phyloP scores from a whole-genome alignment of 1,140 invertebrate species.

The Epicauta chinensis region DNA sequence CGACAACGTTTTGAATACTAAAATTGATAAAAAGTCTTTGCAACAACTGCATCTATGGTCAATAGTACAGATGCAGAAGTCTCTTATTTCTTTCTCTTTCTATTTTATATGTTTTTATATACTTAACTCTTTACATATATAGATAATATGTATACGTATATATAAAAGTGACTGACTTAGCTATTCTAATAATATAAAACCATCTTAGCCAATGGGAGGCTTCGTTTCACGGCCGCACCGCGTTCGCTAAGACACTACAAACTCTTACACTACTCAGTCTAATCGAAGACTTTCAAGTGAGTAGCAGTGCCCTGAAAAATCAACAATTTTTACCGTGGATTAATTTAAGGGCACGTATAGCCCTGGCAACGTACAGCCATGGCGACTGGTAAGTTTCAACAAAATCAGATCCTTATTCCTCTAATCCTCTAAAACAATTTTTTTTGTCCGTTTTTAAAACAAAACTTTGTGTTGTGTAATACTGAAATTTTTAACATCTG shows the following conservation, averaged over 20 bases:
- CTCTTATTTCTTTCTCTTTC: no score
- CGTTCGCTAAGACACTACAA: constrained; percentile 23
- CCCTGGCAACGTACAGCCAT: constrained; percentile 32
- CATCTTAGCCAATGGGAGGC: constrained; percentile 21
- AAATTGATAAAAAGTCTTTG: no score
- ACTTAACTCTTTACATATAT: no score
- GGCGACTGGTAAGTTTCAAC: constrained; percentile 30
- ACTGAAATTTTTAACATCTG: constrained; percentile 1
- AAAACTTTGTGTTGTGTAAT: constrained; percentile 5
- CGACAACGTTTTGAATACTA: no score
- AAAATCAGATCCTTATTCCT: not conserved
- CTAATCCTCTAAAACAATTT: constrained; percentile 12
- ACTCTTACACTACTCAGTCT: constrained; percentile 30
- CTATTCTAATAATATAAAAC: constrained; percentile 11
- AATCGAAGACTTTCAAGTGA: constrained; percentile 31
- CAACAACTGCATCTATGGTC: no score
- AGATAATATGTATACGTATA: no score
- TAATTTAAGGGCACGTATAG: constrained; percentile 26
- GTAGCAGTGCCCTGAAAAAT: constrained; percentile 25
- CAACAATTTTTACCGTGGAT: constrained; percentile 18
- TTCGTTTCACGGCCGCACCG: constrained; percentile 23
- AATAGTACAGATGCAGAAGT: no score
- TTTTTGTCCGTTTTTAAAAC: no score
- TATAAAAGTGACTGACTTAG: constrained; percentile 24
- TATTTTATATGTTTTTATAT: no score